Evolutionary conservation across 2,888 invertebrate genomes (phyloP).

Genomic region (Heliconius erato): DNA sequence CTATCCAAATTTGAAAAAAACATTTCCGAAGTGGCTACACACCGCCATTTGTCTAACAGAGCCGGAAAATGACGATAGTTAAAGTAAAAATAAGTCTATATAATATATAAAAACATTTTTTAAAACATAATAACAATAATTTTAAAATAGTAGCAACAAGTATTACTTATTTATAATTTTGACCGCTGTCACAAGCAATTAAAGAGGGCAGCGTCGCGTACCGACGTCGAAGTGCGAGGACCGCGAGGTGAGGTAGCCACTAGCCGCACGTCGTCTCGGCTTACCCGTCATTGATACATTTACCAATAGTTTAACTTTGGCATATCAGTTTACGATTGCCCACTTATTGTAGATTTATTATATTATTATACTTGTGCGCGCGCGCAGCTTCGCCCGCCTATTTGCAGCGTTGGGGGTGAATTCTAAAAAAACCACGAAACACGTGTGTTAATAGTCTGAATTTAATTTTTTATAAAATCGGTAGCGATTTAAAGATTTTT

Average conservation of each 20-base stretch:
- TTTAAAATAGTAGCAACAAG: constrained; percentile 37
- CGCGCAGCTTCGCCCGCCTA: no score
- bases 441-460: no score
- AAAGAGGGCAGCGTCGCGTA: constrained; percentile 48
- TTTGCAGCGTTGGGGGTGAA: no score
- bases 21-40: no score
- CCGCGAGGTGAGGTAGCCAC: constrained; percentile 73
- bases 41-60: no score
- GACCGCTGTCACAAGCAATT: constrained; percentile 47
- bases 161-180: constrained; percentile 44
- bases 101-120: background rate
- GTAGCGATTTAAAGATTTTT: no score
- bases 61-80: background rate
- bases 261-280: constrained; percentile 71
- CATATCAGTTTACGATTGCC: constrained; percentile 76
- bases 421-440: no score
- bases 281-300: constrained; percentile 81
- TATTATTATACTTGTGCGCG: no score
- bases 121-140: background rate
- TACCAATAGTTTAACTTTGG: constrained; percentile 82
- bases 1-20: no score
- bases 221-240: constrained; percentile 57
- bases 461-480: no score
- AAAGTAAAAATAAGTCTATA: background rate
- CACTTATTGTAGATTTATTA: constrained; percentile 69